Conservation (phyloP, 2,113 vertebrate species). For the Bufo gargarizans region DNA sequence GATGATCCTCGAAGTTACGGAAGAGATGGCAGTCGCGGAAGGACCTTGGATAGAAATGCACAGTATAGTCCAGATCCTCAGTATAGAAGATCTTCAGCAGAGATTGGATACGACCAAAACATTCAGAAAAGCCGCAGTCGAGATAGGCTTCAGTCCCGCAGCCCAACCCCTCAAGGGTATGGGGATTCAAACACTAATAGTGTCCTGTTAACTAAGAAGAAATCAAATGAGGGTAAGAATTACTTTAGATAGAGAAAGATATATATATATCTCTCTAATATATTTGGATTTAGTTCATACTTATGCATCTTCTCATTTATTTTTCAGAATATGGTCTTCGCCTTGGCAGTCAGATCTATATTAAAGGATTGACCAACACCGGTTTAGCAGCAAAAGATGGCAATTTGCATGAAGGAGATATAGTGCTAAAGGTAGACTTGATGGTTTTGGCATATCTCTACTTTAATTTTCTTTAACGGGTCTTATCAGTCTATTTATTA, state of each 20-base stretch:
- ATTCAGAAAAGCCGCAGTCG: constrained; percentile 69
- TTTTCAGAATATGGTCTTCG: constrained; percentile 92
- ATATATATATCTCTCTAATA: no score
- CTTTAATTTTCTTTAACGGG: not conserved
- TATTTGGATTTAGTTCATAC: not conserved
- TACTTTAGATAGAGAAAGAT: no score
- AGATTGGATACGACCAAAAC: constrained; percentile 68
- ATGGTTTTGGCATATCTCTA: not conserved
- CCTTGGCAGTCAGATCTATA: constrained; percentile 97
- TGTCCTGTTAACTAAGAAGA: constrained; percentile 88
- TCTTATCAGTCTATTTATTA: not conserved
- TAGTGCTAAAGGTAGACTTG: constrained; percentile 88
- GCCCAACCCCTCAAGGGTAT: constrained; percentile 66
- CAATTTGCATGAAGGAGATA: constrained; percentile 93
- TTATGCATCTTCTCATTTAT: constrained; percentile 1
- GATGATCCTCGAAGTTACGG: constrained; percentile 68
- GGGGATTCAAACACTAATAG: constrained; percentile 75
- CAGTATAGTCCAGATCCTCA: constrained; percentile 71
- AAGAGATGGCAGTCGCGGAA: constrained; percentile 71
- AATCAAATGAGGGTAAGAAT: constrained; percentile 83
- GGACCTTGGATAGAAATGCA: constrained; percentile 66
- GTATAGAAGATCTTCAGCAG: constrained; percentile 65
- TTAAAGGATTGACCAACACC: constrained; percentile 94
- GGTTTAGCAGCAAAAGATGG: constrained; percentile 91
- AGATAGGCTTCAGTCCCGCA: constrained; percentile 75